phyloP scores from a whole-genome alignment of 2,888 invertebrate species.

The Drosophila nigricruria region DNA sequence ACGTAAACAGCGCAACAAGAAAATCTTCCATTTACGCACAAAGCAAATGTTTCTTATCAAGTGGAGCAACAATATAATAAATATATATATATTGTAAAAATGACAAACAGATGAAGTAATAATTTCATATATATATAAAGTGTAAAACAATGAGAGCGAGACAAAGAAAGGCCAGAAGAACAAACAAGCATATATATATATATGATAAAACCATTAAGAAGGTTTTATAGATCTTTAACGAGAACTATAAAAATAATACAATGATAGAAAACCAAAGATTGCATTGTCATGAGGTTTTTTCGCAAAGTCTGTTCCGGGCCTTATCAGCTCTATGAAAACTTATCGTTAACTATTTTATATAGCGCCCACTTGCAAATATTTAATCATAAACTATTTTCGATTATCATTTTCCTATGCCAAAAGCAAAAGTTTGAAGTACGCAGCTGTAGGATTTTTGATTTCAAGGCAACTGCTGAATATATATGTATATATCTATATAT shows the following conservation, averaged over 20 bases:
- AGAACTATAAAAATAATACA: conserved; percentile 5
- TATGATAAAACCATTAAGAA: conserved; percentile 16
- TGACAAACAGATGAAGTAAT: conserved; percentile 7
- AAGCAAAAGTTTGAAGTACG: neutral
- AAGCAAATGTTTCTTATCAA: conserved; percentile 52
- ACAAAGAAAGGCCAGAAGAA: neutral
- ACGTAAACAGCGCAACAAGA: conserved; percentile 36
- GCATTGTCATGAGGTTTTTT: conserved; percentile 1
- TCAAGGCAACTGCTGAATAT: neutral
- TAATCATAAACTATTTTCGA: conserved; percentile 4
- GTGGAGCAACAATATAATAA: neutral
- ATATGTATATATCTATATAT: too few species aligned
- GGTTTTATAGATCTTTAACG: neutral
- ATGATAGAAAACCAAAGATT: neutral
- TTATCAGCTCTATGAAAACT: conserved; percentile 33
- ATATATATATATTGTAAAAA: conserved; percentile 7
- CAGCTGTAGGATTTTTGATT: neutral
- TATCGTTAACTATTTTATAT: conserved; percentile 47
- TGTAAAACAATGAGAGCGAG: conserved; percentile 2
- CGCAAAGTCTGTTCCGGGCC: conserved; percentile 33
- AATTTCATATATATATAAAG: neutral
- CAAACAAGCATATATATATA: neutral
- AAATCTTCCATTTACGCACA: conserved; percentile 59
- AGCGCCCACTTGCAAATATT: neutral
- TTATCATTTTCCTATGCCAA: neutral